These are phyloP conservation scores for Sarcoramphus papa DNA, from an alignment of 2,797 vertebrate species.

Conservation along the genomic window DNA sequence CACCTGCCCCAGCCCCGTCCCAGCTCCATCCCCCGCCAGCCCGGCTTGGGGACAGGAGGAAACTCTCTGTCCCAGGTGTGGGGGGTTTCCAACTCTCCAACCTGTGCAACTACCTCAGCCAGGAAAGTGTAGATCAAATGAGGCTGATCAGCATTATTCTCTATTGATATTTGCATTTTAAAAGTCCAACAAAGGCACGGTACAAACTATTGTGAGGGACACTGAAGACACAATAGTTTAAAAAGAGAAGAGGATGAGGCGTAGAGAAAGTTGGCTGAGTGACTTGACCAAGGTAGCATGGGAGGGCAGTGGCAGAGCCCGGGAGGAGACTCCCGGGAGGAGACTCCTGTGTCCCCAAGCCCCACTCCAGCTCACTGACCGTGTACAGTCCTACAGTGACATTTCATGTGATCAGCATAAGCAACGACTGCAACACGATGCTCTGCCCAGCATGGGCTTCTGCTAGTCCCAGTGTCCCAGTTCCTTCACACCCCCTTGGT, in stretches of 20 bases:
- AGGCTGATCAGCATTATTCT: not conserved
- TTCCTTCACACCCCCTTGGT: not conserved
- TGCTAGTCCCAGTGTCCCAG: not conserved
- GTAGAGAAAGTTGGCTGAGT: not conserved
- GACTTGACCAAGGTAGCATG: fast-evolving
- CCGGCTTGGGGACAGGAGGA: not conserved
- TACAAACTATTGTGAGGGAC: not conserved
- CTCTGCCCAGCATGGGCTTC: not conserved
- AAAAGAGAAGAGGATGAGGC: not conserved
- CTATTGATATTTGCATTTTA: not conserved
- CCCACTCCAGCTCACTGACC: not conserved
- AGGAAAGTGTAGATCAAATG: not conserved
- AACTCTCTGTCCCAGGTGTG: not conserved
- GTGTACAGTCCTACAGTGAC: not conserved
- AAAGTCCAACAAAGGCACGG: not conserved
- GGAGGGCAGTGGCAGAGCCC: not conserved
- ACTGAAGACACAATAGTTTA: not conserved
- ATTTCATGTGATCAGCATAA: not conserved
- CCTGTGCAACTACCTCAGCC: not conserved
- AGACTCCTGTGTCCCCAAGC: not conserved
- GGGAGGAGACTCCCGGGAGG: not conserved
- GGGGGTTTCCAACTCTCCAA: not conserved
- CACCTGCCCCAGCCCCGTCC: not conserved
- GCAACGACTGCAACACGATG: fast-evolving
- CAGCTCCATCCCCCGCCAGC: not conserved